Evolutionary conservation across 37 sponge, comb jelly and placozoan species (phyloP), one percentile per base, ranked within the genome.

Genomic region (Dysidea cf. avara): DNA sequence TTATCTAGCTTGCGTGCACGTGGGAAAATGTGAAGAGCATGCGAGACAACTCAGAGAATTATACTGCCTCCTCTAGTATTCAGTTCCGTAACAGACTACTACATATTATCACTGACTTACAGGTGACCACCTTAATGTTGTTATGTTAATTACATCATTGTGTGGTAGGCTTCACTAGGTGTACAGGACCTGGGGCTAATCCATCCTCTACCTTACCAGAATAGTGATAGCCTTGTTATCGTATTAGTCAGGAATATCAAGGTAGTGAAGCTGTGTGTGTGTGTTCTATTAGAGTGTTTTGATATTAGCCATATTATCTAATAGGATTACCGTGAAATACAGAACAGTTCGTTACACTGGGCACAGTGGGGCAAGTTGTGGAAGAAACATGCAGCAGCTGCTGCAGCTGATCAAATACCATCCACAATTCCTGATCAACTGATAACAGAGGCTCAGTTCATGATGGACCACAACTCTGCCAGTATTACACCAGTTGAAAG

Each of bases 1-100:
- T 51, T n/a, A 34, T 68, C 20, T 53, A 81, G 82, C 74, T 87
- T 7, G 82, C 71, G n/a, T 87, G 88, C 33, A 81, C 82, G 0
- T 81, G 88, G 82, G 83, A 87, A 20, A 58, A 81, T 11, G 79
- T 87, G 14, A 51, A 66, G 49, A 76, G 33, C 0, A 81, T 87
- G 78, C 22, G 55, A 20, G 83, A 81, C 21, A 43, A 39, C 14
- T 73, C 88, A 6, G 78, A 70, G 26, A 77, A 32, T 28, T 81
- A 66, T 56, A 77, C 72, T 0, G 43, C 68, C 47, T 87, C 88
- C 12, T 82, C 88, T 0, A 74, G 71, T n/a, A 71, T 87, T 3
- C 82, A 77, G 43, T 87, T 82, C 46, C 38, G 83, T 5, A 77
- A 82, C 58, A 70, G 77, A 54, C 61, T 87, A 0, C 74, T 87